Conservation (phyloP, 1,140 invertebrate genomes). For the Agrypnia vestita region DNA sequence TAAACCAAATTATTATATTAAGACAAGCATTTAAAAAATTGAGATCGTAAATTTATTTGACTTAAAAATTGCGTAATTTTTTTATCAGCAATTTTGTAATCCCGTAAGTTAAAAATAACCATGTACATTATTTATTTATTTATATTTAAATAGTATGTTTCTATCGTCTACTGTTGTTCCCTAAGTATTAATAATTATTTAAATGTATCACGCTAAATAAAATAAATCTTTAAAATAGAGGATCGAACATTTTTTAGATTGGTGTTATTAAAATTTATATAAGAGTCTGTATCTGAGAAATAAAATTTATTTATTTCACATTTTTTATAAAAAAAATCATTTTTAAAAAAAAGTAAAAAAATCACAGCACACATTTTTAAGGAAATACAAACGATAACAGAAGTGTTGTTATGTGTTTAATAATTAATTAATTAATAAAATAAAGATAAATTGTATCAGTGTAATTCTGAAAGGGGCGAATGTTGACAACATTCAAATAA, state of each 20-base stretch:
- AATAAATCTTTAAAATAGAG: slow-evolving; percentile 1
- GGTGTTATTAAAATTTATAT: slow-evolving; percentile 23
- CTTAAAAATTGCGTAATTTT: not conserved
- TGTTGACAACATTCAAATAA: not conserved
- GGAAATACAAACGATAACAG: slow-evolving; percentile 9
- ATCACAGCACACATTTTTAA: slow-evolving; percentile 4
- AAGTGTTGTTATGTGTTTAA: slow-evolving; percentile 25
- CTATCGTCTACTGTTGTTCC: slow-evolving; percentile 21
- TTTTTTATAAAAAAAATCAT: slow-evolving; percentile 31
- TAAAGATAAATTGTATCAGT: not conserved
- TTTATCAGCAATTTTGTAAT: slow-evolving; percentile 16
- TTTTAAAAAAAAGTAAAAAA: slow-evolving; percentile 19
- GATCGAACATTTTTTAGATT: not conserved
- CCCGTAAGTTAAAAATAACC: slow-evolving; percentile 19
- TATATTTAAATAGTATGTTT: slow-evolving; percentile 15
- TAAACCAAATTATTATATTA: too few species aligned
- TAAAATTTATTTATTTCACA: slow-evolving; percentile 20
- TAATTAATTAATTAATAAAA: slow-evolving; percentile 15
- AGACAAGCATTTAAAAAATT: too few species aligned
- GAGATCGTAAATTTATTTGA: too few species aligned
- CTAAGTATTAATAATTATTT: slow-evolving; percentile 25
- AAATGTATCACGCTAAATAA: slow-evolving; percentile 8
- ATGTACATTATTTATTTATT: slow-evolving; percentile 18
- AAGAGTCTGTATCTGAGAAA: slow-evolving; percentile 9
- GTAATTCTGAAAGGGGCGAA: not conserved